Percentiles rank a stretch among this genome's conserved stretches.
Evolutionary conservation across 2,113 vertebrate genomes (phyloP).

Genomic region (Saimiri boliviensis): DNA sequence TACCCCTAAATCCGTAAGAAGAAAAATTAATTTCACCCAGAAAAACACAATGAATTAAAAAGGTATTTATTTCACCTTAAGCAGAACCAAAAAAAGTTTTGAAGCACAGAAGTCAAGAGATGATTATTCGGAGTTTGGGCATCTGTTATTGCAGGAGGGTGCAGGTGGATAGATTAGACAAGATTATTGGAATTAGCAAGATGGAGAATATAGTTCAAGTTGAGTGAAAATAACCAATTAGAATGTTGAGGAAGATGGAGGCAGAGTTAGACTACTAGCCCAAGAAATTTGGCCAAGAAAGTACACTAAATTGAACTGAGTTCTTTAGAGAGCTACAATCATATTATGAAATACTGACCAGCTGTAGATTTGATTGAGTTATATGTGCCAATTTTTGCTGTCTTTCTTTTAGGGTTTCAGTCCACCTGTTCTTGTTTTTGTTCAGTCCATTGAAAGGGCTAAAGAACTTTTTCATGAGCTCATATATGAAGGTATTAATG

Average conservation of each 20-base stretch:
- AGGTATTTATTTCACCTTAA: neutral
- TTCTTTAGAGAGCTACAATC: constrained; percentile 8
- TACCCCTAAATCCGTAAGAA: too few relatives aligned
- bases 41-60: neutral
- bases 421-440: constrained; percentile 97
- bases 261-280: neutral
- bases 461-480: constrained; percentile 97
- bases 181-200: neutral
- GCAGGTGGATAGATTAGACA: neutral
- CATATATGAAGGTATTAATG: constrained; percentile 98
- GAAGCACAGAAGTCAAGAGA: neutral
- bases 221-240: neutral
- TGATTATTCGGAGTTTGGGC: neutral
- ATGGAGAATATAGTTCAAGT: neutral
- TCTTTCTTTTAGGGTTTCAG: constrained; percentile 89
- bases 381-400: constrained; percentile 47
- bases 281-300: neutral
- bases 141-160: neutral
- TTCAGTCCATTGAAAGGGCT: constrained; percentile 96
- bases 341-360: neutral
- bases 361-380: constrained; percentile 35
- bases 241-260: neutral
- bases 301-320: neutral
- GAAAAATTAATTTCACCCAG: too few relatives aligned
- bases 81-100: constrained; percentile 13